Evolutionary conservation across 2,888 invertebrate species (phyloP), one percentile per base, ranked within the genome.

Genomic region (Tinea trinotella): DNA sequence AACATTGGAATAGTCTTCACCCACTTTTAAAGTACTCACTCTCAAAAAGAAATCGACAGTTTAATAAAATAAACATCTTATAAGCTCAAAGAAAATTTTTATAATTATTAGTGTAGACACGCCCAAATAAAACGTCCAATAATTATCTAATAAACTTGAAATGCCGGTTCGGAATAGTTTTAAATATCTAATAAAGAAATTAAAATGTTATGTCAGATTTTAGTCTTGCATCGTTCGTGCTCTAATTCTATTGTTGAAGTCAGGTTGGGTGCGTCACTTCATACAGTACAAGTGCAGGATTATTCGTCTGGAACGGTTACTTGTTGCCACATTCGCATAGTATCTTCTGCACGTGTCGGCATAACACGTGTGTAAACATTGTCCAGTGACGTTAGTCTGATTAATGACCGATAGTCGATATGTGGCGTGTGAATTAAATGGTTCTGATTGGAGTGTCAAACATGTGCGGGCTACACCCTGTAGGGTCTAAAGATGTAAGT

Each of bases 281-380:
- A 60, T 59, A 63, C 75, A 81, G 79, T 83, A 50, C 81, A 82
- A 80, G 83, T 82, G 82, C 77, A 78, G 79, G 80, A 74, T 67
- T 81, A 68, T 62, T 71, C 70, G 78, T 60, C 76, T 80, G 84
- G 82, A 84, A 84, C 84, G 46, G 40, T 13, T 40, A 6, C 13
- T 19, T 19, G 46, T 46, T 46, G 19, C 18, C 19, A 46, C 46
- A 46, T 46, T 19, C 69, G 77, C 82, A 81, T 74, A 71, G 71
- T 67, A 71, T 70, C 71, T 64, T 68, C 76, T 67, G 74, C 80
- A 77, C 77, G 82, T 81, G 78, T 63, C 62, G 64, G 56, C 62
- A 61, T 52, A 66, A 74, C 82, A 81, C 83, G 81, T 75, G 79
- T 70, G 61, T 20, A 46, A 46, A 46, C 46, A 46, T 19, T 19